These are phyloP conservation scores for Delia radicum DNA, from an alignment of 1,140 invertebrate genomes.

Conservation along the genomic window DNA sequence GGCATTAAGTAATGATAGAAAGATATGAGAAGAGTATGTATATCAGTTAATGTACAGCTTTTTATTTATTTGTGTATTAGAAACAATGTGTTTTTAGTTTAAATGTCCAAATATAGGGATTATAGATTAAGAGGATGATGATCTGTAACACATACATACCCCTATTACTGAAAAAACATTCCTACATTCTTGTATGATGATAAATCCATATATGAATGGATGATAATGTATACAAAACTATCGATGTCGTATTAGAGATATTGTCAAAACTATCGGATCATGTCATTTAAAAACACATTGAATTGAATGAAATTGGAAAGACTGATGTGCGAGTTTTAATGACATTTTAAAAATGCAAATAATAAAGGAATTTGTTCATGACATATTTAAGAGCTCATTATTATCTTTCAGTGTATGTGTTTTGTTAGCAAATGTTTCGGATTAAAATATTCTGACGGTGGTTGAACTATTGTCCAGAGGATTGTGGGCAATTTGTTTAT, in stretches of 20 bases:
- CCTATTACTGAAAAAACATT: background rate
- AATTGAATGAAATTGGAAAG: background rate
- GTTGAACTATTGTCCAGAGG: background rate
- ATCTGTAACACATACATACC: background rate
- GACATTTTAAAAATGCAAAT: background rate
- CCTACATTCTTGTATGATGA: background rate
- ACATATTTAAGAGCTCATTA: conserved; percentile 3
- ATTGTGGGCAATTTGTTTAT: conserved; percentile 27
- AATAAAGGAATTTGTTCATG: background rate
- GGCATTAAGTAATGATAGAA: background rate
- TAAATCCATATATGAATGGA: background rate
- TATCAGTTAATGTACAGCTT: background rate
- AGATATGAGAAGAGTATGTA: background rate
- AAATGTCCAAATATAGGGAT: background rate
- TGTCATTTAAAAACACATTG: background rate
- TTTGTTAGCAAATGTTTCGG: background rate
- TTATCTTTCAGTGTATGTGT: background rate
- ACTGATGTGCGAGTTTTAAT: background rate
- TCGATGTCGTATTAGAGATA: conserved; percentile 14
- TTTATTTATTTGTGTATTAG: background rate
- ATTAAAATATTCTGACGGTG: background rate
- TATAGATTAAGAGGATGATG: background rate
- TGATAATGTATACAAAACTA: conserved; percentile 10
- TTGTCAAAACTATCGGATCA: background rate
- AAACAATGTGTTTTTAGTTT: background rate